These are phyloP conservation scores for Grantiella picta DNA, from an alignment of 2,113 vertebrate species.

Conservation along the genomic window DNA sequence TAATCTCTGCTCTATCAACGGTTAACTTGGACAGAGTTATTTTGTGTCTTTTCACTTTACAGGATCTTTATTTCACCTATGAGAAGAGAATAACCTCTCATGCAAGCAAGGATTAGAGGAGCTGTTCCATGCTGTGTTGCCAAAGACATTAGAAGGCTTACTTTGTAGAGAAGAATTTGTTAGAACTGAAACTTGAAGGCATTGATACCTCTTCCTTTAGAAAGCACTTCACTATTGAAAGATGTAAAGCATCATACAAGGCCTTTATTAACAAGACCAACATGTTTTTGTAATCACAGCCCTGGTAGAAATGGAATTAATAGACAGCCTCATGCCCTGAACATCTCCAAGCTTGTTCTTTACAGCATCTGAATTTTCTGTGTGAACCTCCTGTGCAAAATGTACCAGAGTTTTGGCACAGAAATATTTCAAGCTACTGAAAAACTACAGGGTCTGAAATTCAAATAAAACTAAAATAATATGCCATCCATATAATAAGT, in stretches of 20 bases:
- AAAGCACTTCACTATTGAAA: not conserved
- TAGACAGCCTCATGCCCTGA: not conserved
- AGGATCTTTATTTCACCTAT: not conserved
- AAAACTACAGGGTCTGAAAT: not conserved
- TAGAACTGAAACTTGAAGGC: not conserved
- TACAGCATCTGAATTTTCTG: not conserved
- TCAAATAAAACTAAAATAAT: not conserved
- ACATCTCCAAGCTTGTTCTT: not conserved
- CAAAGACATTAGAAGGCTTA: not conserved
- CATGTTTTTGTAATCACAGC: not conserved
- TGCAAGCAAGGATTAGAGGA: not conserved
- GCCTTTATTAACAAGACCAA: not conserved
- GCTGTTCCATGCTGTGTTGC: not conserved
- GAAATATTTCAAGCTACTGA: not conserved
- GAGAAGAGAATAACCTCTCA: not conserved
- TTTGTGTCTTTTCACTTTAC: not conserved
- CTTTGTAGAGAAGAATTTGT: not conserved
- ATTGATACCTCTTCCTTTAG: not conserved
- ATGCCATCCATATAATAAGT: not conserved
- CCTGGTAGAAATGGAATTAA: not conserved
- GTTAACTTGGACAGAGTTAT: not conserved
- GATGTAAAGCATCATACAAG: not conserved
- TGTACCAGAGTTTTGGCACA: not conserved
- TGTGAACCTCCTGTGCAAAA: not conserved
- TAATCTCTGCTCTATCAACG: not conserved